phyloP scores from a whole-genome alignment of 2,113 vertebrate species.

The Thamnaconus septentrionalis region DNA sequence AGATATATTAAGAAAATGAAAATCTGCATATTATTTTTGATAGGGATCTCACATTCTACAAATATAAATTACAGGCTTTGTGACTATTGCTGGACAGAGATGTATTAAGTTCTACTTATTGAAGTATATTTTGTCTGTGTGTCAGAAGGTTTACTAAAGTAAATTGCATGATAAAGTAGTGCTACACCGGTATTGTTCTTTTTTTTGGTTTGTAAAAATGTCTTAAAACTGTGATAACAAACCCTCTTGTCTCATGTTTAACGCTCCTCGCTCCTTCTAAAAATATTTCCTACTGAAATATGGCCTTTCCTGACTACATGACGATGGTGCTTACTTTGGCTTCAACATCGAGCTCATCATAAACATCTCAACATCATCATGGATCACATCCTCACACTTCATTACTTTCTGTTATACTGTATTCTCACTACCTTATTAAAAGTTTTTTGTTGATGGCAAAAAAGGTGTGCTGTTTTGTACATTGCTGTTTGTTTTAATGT shows the following conservation, averaged over 20 bases:
- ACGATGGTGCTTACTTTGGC: conserved; percentile 82
- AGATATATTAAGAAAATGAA: conserved; percentile 82
- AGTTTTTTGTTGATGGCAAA: conserved; percentile 76
- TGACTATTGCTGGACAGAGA: conserved; percentile 82
- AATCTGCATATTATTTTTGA: conserved; percentile 86
- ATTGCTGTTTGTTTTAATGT: conserved; percentile 77
- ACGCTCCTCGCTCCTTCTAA: conserved; percentile 62
- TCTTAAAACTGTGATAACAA: conserved; percentile 82
- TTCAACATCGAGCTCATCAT: conserved; percentile 74
- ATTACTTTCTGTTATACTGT: conserved; percentile 76
- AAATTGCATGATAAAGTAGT: conserved; percentile 83
- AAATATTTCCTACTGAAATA: conserved; percentile 68
- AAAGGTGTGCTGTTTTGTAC: conserved; percentile 52
- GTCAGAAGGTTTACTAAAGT: conserved; percentile 83
- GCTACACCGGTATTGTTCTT: conserved; percentile 77
- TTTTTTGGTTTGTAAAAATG: conserved; percentile 75
- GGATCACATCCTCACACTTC: conserved; percentile 61
- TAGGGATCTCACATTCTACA: conserved; percentile 82
- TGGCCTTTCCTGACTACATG: conserved; percentile 77
- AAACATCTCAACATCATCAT: conserved; percentile 70
- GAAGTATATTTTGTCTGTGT: conserved; percentile 85
- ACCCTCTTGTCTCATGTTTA: conserved; percentile 77
- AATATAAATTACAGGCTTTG: conserved; percentile 80
- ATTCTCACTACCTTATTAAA: conserved; percentile 79
- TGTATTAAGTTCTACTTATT: conserved; percentile 80